Conservation (phyloP, 2,113 vertebrate genomes). For the Cyrtonyx montezumae region DNA sequence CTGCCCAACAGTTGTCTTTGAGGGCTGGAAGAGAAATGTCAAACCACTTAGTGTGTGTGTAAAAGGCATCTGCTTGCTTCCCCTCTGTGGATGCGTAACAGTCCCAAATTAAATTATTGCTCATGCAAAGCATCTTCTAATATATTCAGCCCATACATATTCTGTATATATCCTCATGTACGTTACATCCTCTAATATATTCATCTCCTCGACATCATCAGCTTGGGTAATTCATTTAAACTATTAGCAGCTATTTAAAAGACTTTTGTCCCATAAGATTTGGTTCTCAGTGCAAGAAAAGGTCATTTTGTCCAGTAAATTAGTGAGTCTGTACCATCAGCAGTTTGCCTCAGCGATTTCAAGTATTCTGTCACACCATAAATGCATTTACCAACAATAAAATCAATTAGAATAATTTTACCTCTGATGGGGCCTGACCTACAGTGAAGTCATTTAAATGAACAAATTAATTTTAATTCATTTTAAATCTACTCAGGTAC, state of each 20-base stretch:
- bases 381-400: neutral
- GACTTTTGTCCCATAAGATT: neutral
- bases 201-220: neutral
- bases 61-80: neutral
- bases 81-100: neutral
- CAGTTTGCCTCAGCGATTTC: slow-evolving; percentile 13
- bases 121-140: neutral
- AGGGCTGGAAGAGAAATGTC: neutral
- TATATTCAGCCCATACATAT: neutral
- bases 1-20: neutral
- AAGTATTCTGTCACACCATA: neutral
- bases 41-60: neutral
- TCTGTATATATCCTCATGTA: neutral
- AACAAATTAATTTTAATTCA: neutral
- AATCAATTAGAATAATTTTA: neutral
- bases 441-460: neutral
- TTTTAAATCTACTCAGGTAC: neutral
- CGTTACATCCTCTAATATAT: neutral
- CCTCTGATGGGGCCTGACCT: neutral
- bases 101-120: neutral
- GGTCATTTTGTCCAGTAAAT: slow-evolving; percentile 23
- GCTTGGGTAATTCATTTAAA: neutral
- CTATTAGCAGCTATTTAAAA: slow-evolving; percentile 16
- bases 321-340: neutral
- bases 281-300: neutral